Base-by-base conservation (phyloP, 2,113 vertebrate genomes). In the Scartelaos histophorus region DNA sequence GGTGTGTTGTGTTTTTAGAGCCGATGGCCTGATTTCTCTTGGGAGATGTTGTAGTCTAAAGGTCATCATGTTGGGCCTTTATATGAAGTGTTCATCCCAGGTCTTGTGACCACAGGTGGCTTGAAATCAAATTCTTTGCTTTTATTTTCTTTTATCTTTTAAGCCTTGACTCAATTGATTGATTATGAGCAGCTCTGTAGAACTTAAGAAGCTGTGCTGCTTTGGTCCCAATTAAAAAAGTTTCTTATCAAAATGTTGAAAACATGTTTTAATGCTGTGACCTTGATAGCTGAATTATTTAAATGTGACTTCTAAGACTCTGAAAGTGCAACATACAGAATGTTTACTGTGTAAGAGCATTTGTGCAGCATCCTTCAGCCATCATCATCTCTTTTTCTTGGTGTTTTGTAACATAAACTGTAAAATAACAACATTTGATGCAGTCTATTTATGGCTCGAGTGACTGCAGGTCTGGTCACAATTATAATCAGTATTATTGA, bases 211-310 rank as follows among this genome's bases (percentile, higher is more conserved):
- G 47, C 25, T 1, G n/a, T 19, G 72, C 29, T 57, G 67, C 29
- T 2, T 43, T 15, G 16, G 65, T 21, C 4, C 34, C 76, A 81
- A 51, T 72, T 53, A n/a, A 21, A 24, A 58, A 71, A 66, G 70
- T 84, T 84, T 87, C 85, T 83, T 68, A 88, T 85, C 85, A 84
- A 88, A 82, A 73, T 79, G 69, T 68, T 81, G 72, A 65, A 60
- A 61, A 38, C 46, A 71, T 9, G 65, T 80, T 86, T 87, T 67
- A 75, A 67, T 38, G 71, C 74, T 73, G 76, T 89, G 88, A 92
- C 88, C 91, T 92, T 91, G 90, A 77, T 53, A 82, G 67, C 70
- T 92, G 80, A 90, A 90, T 92, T 66, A 90, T 91, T 91, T 80
- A 90, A 67, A 29, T 29, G 4, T n/a, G n/a, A n/a, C n/a, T n/a